phyloP scores from a whole-genome alignment of 37 sponge, comb jelly and placozoan genomes.

The Lycopodina hypogea region DNA sequence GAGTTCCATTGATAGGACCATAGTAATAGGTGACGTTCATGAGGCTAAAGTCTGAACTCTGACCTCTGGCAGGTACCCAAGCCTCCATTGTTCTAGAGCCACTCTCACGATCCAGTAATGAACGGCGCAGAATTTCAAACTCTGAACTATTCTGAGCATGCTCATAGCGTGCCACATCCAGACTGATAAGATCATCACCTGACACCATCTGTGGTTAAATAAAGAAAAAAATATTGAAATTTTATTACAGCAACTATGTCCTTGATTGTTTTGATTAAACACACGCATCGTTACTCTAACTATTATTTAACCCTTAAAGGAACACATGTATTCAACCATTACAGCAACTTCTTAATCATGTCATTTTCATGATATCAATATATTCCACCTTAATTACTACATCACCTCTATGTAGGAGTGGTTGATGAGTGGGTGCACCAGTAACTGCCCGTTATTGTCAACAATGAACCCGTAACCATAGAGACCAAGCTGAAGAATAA shows the following conservation, averaged over 20 bases:
- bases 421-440: constrained; percentile 41
- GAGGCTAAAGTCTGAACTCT: not conserved
- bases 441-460: constrained; percentile 45
- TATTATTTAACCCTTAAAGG: no score
- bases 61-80: constrained; percentile 16
- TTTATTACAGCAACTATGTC: not conserved
- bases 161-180: constrained; percentile 41
- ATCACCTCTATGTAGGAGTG: constrained; percentile 5
- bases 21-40: constrained; percentile 36
- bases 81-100: not conserved
- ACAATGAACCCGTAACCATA: constrained; percentile 49
- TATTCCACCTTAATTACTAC: no score
- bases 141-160: not conserved
- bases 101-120: constrained; percentile 11
- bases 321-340: no score
- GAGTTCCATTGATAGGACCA: constrained; percentile 25
- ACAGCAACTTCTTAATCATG: no score
- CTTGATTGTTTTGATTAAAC: no score
- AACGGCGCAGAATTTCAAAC: not conserved
- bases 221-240: not conserved
- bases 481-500: constrained; percentile 29
- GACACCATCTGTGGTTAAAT: not conserved
- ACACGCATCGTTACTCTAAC: no score
- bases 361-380: no score
- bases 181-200: constrained; percentile 26